Base-by-base conservation (phyloP, 2,113 vertebrate species). In the Pleuronectes platessa region DNA sequence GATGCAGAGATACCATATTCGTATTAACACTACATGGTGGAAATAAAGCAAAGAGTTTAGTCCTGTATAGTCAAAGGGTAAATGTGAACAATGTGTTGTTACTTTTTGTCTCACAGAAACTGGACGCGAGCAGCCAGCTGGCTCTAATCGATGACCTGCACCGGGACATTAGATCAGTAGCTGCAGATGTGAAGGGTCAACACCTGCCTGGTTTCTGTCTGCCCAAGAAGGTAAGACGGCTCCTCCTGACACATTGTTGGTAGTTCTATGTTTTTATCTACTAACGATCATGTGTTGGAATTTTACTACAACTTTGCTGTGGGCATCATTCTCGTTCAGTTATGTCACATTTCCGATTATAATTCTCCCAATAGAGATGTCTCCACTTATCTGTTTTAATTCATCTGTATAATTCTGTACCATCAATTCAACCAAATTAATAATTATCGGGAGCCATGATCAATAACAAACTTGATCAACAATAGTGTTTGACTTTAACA, bases 191-290 rank as follows among this genome's bases (percentile, higher is more conserved):
- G 62, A 96, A 94, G 89, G 97, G 97, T 67, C 95, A 96, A 68
- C 95, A 97, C 0, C 95, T 99, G 53, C 97, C 98, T 0, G 98
- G 98, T 14, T 99, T 99, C 94, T 99, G 98, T 91, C 94, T 99
- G 82, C 97, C 97, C 1, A 99, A 97, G 90, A 99, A 98, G 97
- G 98, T 99, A 88, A 93, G 85, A 51, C 13, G 15, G 11, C 6
- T 59, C 45, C 2, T 49, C 12, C 5, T 56, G 17, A 67, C 18
- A 15, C 26, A 0, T 40, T 40, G 9, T 11, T 40, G 37, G 47
- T 18, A 17, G 47, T 51, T 15, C 5, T 51, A 51, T 51, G 18
- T 51, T 31, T 31, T 31, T 31, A 6, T 31, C 5, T 31, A 31
- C 31, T 31, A 31, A 31, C 6, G 6, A 6, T 31, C 31, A 5